Evolutionary conservation across 2,888 invertebrate species (phyloP), one percentile per base, ranked within the genome.

Genomic region (Willowsia nigromaculata): DNA sequence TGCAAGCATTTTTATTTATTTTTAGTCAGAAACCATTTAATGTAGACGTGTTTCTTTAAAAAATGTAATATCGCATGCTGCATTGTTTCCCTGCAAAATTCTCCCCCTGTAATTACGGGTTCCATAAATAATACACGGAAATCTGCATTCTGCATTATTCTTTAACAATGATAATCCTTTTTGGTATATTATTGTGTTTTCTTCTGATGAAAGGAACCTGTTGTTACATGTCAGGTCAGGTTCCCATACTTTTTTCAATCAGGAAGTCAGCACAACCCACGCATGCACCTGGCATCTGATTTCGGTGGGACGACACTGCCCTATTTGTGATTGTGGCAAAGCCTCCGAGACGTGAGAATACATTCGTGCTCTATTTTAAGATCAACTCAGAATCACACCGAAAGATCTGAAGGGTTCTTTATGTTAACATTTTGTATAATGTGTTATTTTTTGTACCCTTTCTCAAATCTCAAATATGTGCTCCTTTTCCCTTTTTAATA

Each of bases 191-290:
- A 33, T 56, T 56, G 56, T 33, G 18, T 37, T 76, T 86, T 56
- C 22, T 50, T 30, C 15, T 50, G 25, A 65, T 62, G 59, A 78
- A 80, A 85, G 50, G 50, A 89, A 89, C 89, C 89, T 89, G 89
- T 89, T 80, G 56, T 59, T 59, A 18, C 82, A 40, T 76, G 89
- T 88, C 89, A 84, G 89, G 90, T 90, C 89, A 90, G 85, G 89
- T 90, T 90, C 90, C 84, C 90, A 90, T 80, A 84, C 82, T 89
- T 71, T 86, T n/a, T 83, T 78, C 13, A 84, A 85, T 62, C 84
- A 59, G 89, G 86, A 89, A 89, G 86, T 86, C 40, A 22, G n/a
- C 56, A 33, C 59, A 27, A 74, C 68, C 18, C 59, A 74, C 50
- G 4, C 43, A 80, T 81, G 27, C 84, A 89, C 83, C 84, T 89